Evolutionary conservation across 2,113 vertebrate genomes (phyloP).

Genomic region (Leptodactylus fuscus): DNA sequence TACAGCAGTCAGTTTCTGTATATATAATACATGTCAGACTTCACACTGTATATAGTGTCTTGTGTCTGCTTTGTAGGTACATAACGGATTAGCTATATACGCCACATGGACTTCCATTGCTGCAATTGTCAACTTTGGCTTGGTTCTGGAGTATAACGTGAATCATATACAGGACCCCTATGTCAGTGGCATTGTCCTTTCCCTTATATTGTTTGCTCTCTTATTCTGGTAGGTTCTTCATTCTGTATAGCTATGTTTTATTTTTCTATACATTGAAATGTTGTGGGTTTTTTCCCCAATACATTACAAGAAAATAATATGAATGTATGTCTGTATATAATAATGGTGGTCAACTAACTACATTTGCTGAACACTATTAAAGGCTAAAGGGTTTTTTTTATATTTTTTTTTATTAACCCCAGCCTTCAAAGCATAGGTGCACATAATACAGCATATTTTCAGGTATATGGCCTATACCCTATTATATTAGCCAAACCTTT

Average conservation of each 20-base stretch:
- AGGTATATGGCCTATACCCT: too few species aligned
- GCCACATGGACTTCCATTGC: constrained; percentile 68
- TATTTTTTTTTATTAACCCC: background rate
- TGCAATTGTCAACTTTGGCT: constrained; percentile 62
- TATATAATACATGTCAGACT: background rate
- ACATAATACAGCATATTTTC: too few species aligned
- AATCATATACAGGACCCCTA: constrained; percentile 60
- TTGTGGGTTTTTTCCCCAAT: too few species aligned
- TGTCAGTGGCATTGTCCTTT: constrained; percentile 66
- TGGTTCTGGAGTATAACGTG: constrained; percentile 61
- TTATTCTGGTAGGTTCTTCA: constrained; percentile 63
- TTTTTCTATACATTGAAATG: background rate
- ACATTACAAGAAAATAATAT: too few species aligned
- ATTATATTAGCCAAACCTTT: too few species aligned
- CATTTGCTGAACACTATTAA: background rate
- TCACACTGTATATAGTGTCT: background rate
- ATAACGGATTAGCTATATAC: constrained; percentile 71
- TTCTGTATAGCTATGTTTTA: background rate
- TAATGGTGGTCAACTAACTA: background rate
- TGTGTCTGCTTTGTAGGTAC: constrained; percentile 62
- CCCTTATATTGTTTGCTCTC: constrained; percentile 51
- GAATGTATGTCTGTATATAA: too few species aligned
- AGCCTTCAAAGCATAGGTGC: background rate
- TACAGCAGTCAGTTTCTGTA: too few species aligned
- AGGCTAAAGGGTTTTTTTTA: too few species aligned